Evolutionary conservation across 2,113 vertebrate species (phyloP).

Genomic region (Sakesphorus luctuosus): DNA sequence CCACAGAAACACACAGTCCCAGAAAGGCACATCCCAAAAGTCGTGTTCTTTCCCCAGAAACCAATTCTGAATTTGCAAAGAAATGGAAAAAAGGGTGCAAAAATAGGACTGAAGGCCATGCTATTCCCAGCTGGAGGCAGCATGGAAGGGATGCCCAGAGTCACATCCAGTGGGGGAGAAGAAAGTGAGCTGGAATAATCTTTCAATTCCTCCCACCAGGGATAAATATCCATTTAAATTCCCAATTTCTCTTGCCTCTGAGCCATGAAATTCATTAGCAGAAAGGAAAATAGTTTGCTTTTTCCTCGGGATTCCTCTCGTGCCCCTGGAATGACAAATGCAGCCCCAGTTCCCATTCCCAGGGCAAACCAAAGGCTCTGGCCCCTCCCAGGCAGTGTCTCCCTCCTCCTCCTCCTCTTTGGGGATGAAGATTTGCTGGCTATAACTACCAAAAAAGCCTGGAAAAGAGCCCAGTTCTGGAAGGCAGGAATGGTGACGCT

Average conservation of each 20-base stretch:
- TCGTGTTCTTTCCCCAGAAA: background rate
- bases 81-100: background rate
- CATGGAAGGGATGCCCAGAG: background rate
- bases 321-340: background rate
- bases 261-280: background rate
- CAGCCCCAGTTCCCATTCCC: background rate
- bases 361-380: background rate
- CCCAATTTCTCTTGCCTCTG: background rate
- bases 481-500: background rate
- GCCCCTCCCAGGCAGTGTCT: fast-evolving
- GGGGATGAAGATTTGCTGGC: fast-evolving
- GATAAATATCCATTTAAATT: background rate
- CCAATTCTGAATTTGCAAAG: background rate
- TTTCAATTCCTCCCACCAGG: background rate
- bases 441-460: background rate
- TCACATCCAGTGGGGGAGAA: background rate
- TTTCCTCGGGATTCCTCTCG: background rate
- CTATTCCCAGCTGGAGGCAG: background rate
- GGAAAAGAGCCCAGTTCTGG: background rate
- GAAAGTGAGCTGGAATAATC: background rate
- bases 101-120: fast-evolving
- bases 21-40: background rate
- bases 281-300: background rate
- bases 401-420: background rate
- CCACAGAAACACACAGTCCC: background rate